Evolutionary conservation across 2,888 invertebrate species (phyloP).

Genomic region (Digitonthophagus gazella): DNA sequence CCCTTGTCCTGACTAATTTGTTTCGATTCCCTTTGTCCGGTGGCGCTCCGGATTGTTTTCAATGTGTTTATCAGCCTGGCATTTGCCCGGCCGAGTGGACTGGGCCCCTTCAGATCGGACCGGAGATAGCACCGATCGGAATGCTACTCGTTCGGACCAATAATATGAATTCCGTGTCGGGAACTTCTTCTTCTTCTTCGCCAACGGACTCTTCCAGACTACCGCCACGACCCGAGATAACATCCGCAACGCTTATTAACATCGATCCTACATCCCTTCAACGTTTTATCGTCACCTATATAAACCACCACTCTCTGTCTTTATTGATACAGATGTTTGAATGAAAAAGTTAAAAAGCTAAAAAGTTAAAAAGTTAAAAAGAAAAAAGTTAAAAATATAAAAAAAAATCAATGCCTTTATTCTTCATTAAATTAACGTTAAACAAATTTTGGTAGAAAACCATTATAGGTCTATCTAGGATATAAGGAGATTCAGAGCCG

Average conservation of each 20-base stretch:
- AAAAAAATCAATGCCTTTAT: too few species aligned
- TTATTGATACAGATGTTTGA: too few species aligned
- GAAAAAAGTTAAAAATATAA: too few species aligned
- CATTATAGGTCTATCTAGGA: too few species aligned
- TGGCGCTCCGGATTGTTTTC: slow-evolving; percentile 46
- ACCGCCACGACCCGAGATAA: slow-evolving; percentile 23
- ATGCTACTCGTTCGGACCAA: slow-evolving; percentile 45
- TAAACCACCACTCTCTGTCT: not conserved
- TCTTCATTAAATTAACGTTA: too few species aligned
- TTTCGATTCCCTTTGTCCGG: slow-evolving; percentile 46
- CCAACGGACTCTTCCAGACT: not conserved
- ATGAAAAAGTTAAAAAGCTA: too few species aligned
- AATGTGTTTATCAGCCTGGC: slow-evolving; percentile 49
- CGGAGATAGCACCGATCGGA: slow-evolving; percentile 40
- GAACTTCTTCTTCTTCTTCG: slow-evolving; percentile 22
- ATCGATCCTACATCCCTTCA: slow-evolving; percentile 19
- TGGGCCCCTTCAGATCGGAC: slow-evolving; percentile 43
- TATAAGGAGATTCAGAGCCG: too few species aligned
- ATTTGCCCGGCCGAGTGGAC: slow-evolving; percentile 37
- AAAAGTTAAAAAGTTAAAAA: too few species aligned
- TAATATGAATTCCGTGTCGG: slow-evolving; percentile 43
- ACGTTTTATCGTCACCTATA: slow-evolving; percentile 8
- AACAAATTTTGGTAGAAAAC: too few species aligned
- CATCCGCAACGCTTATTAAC: slow-evolving; percentile 25
- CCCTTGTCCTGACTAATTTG: slow-evolving; percentile 50